phyloP scores from a whole-genome alignment of 2,888 invertebrate genomes.

The Platycnemis pennipes region DNA sequence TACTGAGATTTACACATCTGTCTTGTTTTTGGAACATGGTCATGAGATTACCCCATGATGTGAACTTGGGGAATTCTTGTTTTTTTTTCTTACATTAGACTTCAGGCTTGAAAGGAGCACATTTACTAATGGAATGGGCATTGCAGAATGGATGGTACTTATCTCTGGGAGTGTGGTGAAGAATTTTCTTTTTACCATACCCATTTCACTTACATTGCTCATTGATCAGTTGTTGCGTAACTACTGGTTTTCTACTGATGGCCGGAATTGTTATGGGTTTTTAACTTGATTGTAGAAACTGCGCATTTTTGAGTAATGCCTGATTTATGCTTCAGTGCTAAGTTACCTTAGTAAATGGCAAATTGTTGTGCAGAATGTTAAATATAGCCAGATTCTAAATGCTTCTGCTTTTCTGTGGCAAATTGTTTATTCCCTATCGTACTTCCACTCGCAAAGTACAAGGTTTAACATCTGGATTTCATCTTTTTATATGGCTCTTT shows the following conservation, averaged over 20 bases:
- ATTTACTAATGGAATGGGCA: slow-evolving; percentile 63
- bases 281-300: not conserved
- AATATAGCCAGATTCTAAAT: not conserved
- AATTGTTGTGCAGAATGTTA: not conserved
- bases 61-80: not conserved
- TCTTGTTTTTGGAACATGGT: slow-evolving; percentile 53
- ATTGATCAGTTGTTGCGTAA: not conserved
- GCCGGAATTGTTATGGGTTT: not conserved
- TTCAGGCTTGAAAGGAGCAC: slow-evolving; percentile 58
- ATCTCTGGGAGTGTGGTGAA: not conserved
- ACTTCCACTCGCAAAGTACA: not conserved
- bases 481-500: not conserved
- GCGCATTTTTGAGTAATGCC: not conserved
- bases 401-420: not conserved
- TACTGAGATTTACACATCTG: not conserved
- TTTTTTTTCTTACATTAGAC: not conserved
- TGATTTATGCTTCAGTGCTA: not conserved
- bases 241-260: not conserved
- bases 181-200: not conserved
- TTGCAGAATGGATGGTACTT: slow-evolving; percentile 42
- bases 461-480: not conserved
- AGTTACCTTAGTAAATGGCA: not conserved
- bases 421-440: not conserved
- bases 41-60: slow-evolving; percentile 21
- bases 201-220: not conserved